Conservation (phyloP, 2,888 invertebrate genomes). For the Tipula lateralis region DNA sequence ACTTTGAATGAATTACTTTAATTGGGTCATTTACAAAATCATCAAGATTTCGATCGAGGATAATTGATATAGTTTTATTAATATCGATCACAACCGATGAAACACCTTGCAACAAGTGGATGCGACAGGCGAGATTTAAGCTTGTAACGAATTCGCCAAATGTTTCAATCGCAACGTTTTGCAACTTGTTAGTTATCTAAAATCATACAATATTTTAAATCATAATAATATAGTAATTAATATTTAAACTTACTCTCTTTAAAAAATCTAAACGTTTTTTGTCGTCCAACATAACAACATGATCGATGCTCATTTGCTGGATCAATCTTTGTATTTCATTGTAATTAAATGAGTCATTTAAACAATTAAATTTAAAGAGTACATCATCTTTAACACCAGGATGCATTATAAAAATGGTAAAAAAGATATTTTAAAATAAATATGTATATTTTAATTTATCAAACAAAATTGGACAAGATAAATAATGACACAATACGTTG, state of each 20-base stretch:
- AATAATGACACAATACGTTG: background rate
- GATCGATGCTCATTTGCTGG: background rate
- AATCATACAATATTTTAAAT: background rate
- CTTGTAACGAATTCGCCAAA: background rate
- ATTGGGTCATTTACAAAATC: background rate
- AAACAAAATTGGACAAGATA: background rate
- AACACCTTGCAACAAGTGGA: background rate
- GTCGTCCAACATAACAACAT: background rate
- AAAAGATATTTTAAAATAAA: background rate
- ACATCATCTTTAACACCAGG: background rate
- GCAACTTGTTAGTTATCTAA: background rate
- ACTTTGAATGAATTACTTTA: background rate
- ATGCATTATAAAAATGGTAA: background rate
- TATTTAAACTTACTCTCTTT: background rate
- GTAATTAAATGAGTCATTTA: background rate
- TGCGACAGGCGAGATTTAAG: background rate
- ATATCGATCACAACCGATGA: background rate
- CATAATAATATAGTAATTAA: background rate
- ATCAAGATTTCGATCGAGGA: background rate
- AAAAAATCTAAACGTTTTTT: background rate
- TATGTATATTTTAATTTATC: background rate
- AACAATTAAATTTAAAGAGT: background rate
- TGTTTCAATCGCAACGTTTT: background rate
- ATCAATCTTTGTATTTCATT: background rate
- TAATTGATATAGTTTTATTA: background rate